Evolutionary conservation across 1,140 invertebrate species (phyloP).

Genomic region (Samia ricini): DNA sequence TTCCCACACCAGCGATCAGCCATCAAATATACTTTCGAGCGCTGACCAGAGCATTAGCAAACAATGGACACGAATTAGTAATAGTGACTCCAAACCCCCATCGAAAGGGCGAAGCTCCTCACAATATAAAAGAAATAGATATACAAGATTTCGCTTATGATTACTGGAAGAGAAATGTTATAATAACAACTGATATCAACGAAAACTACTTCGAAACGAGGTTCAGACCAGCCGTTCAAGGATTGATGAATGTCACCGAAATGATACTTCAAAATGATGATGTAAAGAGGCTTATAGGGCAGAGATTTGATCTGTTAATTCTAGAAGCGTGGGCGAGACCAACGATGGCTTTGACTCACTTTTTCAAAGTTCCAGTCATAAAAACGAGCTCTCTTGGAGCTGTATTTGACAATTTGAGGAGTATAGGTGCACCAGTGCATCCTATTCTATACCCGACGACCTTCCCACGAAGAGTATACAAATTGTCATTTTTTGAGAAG

Average conservation of each 20-base stretch:
- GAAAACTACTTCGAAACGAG: neutral
- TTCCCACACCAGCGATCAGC: constrained; percentile 71
- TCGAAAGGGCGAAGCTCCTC: neutral
- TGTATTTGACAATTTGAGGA: constrained; percentile 7
- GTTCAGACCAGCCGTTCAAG: neutral
- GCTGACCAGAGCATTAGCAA: constrained; percentile 14
- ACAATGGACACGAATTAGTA: constrained; percentile 5
- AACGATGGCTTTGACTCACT: neutral
- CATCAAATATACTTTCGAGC: constrained; percentile 68
- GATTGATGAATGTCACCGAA: neutral
- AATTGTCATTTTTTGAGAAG: neutral
- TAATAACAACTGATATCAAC: neutral
- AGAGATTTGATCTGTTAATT: neutral
- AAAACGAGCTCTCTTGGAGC: constrained; percentile 8
- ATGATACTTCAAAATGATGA: neutral
- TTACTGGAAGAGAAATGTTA: neutral
- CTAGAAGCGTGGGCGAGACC: neutral
- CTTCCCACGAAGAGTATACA: neutral
- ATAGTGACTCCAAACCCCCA: constrained; percentile 7
- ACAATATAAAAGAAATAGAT: neutral
- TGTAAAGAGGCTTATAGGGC: neutral
- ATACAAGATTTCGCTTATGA: neutral
- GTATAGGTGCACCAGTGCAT: neutral
- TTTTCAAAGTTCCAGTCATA: neutral
- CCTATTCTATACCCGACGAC: neutral